Evolutionary conservation across 2,888 invertebrate genomes (phyloP), one percentile per base, ranked within the genome.

Genomic region (Augiades crinisus): DNA sequence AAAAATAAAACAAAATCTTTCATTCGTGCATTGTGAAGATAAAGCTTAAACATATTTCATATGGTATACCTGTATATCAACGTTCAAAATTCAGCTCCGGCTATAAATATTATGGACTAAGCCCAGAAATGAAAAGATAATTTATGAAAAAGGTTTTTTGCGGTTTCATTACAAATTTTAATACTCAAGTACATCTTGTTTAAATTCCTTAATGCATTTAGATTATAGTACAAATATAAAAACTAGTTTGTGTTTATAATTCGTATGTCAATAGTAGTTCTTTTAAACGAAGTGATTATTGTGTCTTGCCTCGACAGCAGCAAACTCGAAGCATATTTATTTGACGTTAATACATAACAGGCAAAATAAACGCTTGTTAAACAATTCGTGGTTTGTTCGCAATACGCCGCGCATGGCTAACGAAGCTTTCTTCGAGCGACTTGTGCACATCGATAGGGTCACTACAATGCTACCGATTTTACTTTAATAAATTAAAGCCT

Each of bases 401-500:
- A 41, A 33, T 34, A 17, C 24, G 14, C 19, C 19, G 27, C 27
- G 13, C 36, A 27, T n/a, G 17, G 27, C 36, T 10, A n/a, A 41
- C 31, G n/a, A n/a, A n/a, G n/a, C n/a, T 49, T 41, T 19, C 49
- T 41, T 49, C 27, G 33, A 34, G 16, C 16, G 22, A 27, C 27
- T 41, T 34, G 36, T 22, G 41, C 37, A 47, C 31, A 51, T 41
- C 50, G 52, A 57, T 62, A 65, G 62, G 65, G 65, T 59, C 61
- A 62, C 56, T 58, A 55, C 57, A 63, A 64, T 61, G 51, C 59
- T n/a, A 52, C 33, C 62, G 55, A 66, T 70, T 67, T 71, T 65
- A 67, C 69, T 67, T 75, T 74, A 75, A 76, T 75, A 78, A 81
- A 81, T 82, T 79, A 84, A 82, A 78, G 61, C 67, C 72, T 84